These are phyloP conservation scores for Sarcophaga peregrina DNA, from an alignment of 1,140 invertebrate genomes.

Conservation along the genomic window DNA sequence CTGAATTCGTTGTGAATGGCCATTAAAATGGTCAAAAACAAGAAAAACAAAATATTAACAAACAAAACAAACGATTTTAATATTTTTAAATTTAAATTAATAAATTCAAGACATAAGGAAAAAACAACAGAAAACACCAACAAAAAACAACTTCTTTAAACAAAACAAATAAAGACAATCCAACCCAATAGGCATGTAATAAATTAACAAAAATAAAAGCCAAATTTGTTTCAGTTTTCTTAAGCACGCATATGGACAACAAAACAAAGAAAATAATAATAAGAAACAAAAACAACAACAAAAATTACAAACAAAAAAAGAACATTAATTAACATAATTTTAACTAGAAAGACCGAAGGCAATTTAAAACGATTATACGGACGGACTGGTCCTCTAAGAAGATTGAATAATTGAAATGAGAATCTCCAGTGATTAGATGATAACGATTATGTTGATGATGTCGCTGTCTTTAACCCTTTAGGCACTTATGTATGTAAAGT, in stretches of 20 bases:
- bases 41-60: background rate
- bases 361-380: background rate
- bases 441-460: too few species aligned
- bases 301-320: background rate
- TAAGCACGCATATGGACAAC: too few species aligned
- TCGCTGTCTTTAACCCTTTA: too few species aligned
- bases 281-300: too few species aligned
- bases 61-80: conserved; percentile 1
- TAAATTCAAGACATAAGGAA: background rate
- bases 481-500: too few species aligned
- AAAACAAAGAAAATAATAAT: too few species aligned
- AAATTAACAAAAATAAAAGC: background rate
- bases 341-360: background rate
- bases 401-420: background rate
- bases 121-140: background rate
- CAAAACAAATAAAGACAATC: background rate
- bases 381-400: background rate
- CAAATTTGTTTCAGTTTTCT: too few species aligned
- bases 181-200: background rate
- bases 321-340: conserved; percentile 19
- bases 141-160: background rate
- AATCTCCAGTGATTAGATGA: too few species aligned
- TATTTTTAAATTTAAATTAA: background rate
- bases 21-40: background rate
- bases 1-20: background rate